Evolutionary conservation across 1,140 invertebrate species (phyloP), one percentile per base, ranked within the genome.

Genomic region (Polypedilum pembai): DNA sequence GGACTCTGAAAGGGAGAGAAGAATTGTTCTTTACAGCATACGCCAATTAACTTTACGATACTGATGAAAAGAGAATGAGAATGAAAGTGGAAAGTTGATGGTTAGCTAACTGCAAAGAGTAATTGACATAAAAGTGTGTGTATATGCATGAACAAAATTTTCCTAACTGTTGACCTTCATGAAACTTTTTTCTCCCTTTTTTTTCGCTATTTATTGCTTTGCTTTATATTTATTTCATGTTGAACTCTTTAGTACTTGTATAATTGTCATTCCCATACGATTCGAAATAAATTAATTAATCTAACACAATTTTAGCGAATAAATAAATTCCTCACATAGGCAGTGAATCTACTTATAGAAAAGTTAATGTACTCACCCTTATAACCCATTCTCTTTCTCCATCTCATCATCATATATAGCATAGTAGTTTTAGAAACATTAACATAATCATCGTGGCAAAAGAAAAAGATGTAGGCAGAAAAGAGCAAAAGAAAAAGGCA

Each of bases 271-370:
- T 56, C 45, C 45, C 12, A 56, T n/a, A 56, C 45, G 45, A 56
- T 56, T 56, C 45, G 45, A 56, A 56, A 56, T 56, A 56, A 56
- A 56, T 56, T 56, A 56, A 56, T 56, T 56, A 56, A 56, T n/a
- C 12, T 56, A 56, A 56, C 45, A 56, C 10, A 56, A 56, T 56
- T 56, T 56, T 56, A 15, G 45, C 45, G n/a, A 56, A 56, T 56
- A 56, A 56, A 56, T 56, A 56, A 56, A 56, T 56, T 56, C 15
- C 10, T n/a, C 45, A 56, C 45, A 56, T 56, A 56, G 10, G 15
- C 15, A 45, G 0, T n/a, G 8, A n/a, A 56, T n/a, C 3, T 12
- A 56, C 45, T n/a, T 15, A 56, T 56, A 56, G 24, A 33, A 33
- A 33, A 33, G 24, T 33, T 33, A 33, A 33, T 33, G 24, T 33